Evolutionary conservation across 2,888 invertebrate species (phyloP), one percentile per base, ranked within the genome.

Genomic region (Teinopalpus imperialis): DNA sequence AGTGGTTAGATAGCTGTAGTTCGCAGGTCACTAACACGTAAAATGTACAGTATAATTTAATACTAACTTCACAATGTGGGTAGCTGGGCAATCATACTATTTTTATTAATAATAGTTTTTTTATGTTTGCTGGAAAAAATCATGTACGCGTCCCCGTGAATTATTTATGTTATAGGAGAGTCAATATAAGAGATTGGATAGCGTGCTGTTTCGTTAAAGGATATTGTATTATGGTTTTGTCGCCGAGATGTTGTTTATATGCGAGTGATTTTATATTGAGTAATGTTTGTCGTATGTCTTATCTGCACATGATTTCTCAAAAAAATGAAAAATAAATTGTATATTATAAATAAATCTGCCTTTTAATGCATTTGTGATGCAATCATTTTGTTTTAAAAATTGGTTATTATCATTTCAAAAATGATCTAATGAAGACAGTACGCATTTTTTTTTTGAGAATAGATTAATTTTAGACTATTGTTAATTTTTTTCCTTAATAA

Each of bases 11-110:
- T 81, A 78, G 78, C 69, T 65, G 71, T 82, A 82, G 83, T 67
- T 68, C 70, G 75, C 78, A 73, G 74, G 65, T 71, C 60, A 65
- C 70, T 78, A 72, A 81, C 72, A 56, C 73, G 63, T 76, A 70
- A 74, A 74, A 64, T 83, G 83, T 85, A 83, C 86, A 85, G 83
- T 85, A n/a, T n/a, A 82, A 81, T 67, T 73, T 76, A 75, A 75
- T 79, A 86, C 83, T 83, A 83, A 86, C 79, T 81, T 81, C 83
- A 81, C 81, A 81, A 73, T 79, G 77, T 81, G 81, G 86, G 86
- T 86, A 86, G 86, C 81, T 85, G 86, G 86, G 83, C 85, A 85
- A 86, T 82, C 83, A 69, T 81, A 81, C 75, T 83, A 79, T 79
- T 80, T 81, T 82, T 80, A 81, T 74, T 81, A 79, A 73, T 72